phyloP scores from a whole-genome alignment of 2,888 invertebrate species.

The Eupeodes luniger region DNA sequence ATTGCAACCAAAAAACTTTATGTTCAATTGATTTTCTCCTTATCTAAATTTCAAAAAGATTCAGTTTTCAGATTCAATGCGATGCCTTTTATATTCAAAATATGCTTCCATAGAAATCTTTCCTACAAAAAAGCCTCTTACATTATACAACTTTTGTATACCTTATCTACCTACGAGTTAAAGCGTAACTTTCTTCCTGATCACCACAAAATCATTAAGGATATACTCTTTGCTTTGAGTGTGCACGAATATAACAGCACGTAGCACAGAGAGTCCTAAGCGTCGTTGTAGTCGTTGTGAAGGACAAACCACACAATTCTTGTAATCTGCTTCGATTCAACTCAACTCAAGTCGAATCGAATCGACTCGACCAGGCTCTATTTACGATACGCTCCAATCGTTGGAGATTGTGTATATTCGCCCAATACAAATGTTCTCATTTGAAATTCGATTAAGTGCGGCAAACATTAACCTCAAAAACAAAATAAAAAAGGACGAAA shows the following conservation, averaged over 20 bases:
- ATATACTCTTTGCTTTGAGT: constrained; percentile 29
- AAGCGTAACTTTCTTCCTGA: constrained; percentile 17
- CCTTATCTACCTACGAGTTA: background rate
- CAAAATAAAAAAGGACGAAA: constrained; percentile 35
- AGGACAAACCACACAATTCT: constrained; percentile 41
- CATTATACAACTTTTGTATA: background rate
- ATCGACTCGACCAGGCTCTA: background rate
- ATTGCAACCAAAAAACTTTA: constrained; percentile 32
- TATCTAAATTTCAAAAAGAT: constrained; percentile 25
- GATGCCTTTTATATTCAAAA: background rate
- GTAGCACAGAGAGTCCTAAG: background rate
- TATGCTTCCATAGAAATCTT: constrained; percentile 7
- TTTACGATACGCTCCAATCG: constrained; percentile 64
- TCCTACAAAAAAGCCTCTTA: constrained; percentile 26
- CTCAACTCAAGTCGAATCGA: no score
- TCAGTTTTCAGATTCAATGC: background rate
- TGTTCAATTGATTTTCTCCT: constrained; percentile 35
- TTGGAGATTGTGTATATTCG: constrained; percentile 24
- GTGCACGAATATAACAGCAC: background rate
- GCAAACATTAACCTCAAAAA: constrained; percentile 75
- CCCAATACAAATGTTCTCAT: constrained; percentile 72
- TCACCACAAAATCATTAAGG: constrained; percentile 60
- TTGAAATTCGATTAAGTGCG: constrained; percentile 75
- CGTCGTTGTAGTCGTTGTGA: background rate
- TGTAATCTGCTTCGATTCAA: constrained; percentile 52